These are phyloP conservation scores for Danionella dracula DNA, from an alignment of 2,797 vertebrate species.

Conservation along the genomic window DNA sequence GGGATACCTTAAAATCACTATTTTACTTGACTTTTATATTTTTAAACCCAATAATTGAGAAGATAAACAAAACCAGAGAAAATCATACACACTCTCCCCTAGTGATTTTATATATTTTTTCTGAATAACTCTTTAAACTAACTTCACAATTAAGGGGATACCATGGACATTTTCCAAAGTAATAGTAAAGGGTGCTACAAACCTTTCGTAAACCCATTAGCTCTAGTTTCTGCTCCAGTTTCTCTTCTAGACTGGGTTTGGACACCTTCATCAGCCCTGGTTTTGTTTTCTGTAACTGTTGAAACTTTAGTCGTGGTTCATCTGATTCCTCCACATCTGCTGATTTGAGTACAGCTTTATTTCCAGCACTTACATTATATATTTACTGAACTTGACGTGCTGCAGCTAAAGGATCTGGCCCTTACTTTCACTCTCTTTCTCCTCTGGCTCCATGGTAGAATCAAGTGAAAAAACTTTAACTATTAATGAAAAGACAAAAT, in stretches of 20 bases:
- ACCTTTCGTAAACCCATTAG: conserved; percentile 58
- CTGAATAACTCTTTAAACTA: too few relatives aligned
- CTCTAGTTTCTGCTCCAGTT: conserved; percentile 62
- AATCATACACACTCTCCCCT: too few relatives aligned
- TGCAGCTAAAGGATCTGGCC: background rate
- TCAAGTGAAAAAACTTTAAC: conserved; percentile 27
- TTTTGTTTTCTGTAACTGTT: conserved; percentile 45
- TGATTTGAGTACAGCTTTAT: conserved; percentile 4
- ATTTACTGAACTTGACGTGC: background rate
- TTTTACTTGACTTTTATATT: too few relatives aligned
- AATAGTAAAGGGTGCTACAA: too few relatives aligned
- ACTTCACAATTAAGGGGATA: too few relatives aligned
- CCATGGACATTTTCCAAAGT: too few relatives aligned
- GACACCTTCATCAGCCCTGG: conserved; percentile 54
- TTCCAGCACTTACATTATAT: background rate
- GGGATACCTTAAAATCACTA: too few relatives aligned
- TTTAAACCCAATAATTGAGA: too few relatives aligned
- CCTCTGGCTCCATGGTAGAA: conserved; percentile 27
- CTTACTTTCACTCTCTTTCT: conserved; percentile 52
- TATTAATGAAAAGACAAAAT: background rate
- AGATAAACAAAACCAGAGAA: too few relatives aligned
- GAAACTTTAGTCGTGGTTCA: conserved; percentile 29
- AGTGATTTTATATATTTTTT: too few relatives aligned
- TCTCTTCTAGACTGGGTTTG: conserved; percentile 53
- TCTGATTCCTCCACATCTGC: conserved; percentile 37